Percentiles rank a stretch among this genome's conserved stretches.
Conservation (phyloP, 2,797 vertebrate species). For the Parambassis ranga region DNA sequence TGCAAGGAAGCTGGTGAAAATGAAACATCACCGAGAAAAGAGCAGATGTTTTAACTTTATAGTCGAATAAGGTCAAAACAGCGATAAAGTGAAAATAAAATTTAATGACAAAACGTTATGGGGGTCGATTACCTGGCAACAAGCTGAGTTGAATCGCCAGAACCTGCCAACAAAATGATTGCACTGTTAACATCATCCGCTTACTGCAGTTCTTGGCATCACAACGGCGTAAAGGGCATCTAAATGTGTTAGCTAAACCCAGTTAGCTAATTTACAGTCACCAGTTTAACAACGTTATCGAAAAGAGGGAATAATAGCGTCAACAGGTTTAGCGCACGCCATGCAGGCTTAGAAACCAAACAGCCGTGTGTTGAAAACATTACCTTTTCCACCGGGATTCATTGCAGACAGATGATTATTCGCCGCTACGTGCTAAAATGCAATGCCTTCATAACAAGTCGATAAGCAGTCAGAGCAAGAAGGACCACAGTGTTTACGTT, state of each 20-base stretch:
- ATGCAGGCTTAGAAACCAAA: background rate
- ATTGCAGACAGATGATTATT: slow-evolving; percentile 28
- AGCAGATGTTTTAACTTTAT: background rate
- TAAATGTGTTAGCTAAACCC: background rate
- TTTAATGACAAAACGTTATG: background rate
- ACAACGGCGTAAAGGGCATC: no score
- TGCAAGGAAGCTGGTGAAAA: background rate
- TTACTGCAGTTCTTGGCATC: background rate
- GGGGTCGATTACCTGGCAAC: slow-evolving; percentile 52
- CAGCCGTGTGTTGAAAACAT: accelerated
- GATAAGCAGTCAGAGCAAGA: background rate
- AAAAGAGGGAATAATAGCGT: background rate
- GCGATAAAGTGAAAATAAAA: background rate
- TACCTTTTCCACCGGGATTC: slow-evolving; percentile 63
- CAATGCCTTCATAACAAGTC: slow-evolving; percentile 5
- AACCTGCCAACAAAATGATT: slow-evolving; percentile 47
- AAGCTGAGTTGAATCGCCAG: slow-evolving; percentile 50
- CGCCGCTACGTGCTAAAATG: background rate
- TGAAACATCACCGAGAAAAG: background rate
- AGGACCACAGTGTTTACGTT: slow-evolving; percentile 45
- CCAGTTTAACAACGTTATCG: no score
- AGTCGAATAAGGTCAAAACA: no score
- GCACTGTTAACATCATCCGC: background rate
- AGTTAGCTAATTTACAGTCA: no score
- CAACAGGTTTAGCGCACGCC: background rate